Evolutionary conservation across 1,140 invertebrate genomes (phyloP), one percentile per base, ranked within the genome.

Genomic region (Plectrocnemia conspersa): DNA sequence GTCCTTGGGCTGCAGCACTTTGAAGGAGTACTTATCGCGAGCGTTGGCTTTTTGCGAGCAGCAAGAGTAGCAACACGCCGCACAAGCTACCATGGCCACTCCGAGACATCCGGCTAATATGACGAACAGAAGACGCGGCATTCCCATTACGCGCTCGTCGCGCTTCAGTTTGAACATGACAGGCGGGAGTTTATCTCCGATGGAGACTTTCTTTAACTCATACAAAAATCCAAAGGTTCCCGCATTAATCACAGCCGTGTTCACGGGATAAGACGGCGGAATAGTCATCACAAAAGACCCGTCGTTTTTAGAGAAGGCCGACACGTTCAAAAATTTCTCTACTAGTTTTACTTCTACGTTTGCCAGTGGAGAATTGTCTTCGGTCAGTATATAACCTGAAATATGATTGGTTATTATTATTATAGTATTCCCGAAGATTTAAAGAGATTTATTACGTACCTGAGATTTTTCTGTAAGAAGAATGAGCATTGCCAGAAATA

Each of bases 41-140:
- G 63, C 54, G 0, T 58, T 16, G 52, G 56, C 29, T 42, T 46
- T 54, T 5, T 23, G 15, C 22, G 53, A 45, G 35, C 67, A 61
- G 35, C 64, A 68, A 11, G 66, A 64, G 64, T 72, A 74, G 68
- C 72, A 74, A 67, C 74, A 75, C 21, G 73, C 69, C 0, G 66
- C 71, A 29, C 70, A 32, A 7, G 65, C 63, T 24, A 77, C 68
- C 52, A 75, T 53, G 1, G 63, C 54, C 7, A 76, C 69, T 2
- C 70, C 73, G 16, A 77, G 63, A 27, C 74, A 72, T 41, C 75
- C 86, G 54, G 82, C 70, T 2, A 88, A 63, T 55, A 88, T 77
- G 33, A 90, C 79, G 64, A 91, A 91, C 1, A 83, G 73, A 6
- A 86, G 68, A 25, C 86, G 73, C 0, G 88, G 83, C 71, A 91